A percentile compares a stretch with the other conserved stretches of the same genome.
phyloP scores from a whole-genome alignment of 1,140 invertebrate genomes.

The Plodia interpunctella region DNA sequence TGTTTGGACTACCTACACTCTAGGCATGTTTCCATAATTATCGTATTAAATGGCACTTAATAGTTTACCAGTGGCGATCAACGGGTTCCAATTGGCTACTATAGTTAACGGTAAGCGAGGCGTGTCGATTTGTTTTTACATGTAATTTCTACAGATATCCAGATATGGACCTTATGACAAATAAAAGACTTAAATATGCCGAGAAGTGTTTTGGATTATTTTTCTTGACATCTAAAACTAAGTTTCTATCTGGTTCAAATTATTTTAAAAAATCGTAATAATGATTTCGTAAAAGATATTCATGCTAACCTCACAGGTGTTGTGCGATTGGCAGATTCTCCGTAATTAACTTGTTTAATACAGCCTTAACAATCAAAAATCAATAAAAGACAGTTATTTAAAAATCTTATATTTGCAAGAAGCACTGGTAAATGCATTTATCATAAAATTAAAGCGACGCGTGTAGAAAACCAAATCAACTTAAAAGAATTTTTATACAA shows the following conservation, averaged over 20 bases:
- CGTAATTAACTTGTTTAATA: not conserved
- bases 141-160: slow-evolving; percentile 33
- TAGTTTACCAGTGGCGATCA: not conserved
- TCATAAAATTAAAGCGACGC: not conserved
- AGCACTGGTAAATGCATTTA: slow-evolving; percentile 4
- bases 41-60: too few relatives aligned
- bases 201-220: slow-evolving; percentile 14
- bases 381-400: not conserved
- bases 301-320: too few relatives aligned
- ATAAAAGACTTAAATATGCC: slow-evolving; percentile 36
- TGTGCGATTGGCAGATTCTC: too few relatives aligned
- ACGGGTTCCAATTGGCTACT: slow-evolving; percentile 3
- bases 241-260: too few relatives aligned
- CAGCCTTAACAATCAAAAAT: not conserved
- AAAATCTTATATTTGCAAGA: slow-evolving; percentile 2
- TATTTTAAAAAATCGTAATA: too few relatives aligned
- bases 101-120: slow-evolving; percentile 55
- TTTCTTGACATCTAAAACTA: too few relatives aligned
- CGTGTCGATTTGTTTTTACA: slow-evolving; percentile 29
- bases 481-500: not conserved
- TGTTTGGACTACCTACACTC: too few relatives aligned
- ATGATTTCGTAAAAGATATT: too few relatives aligned
- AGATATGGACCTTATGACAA: slow-evolving; percentile 22
- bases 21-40: too few relatives aligned
- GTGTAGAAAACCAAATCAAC: not conserved